Base-by-base conservation (phyloP, 2,797 vertebrate species). In the Pipistrellus pygmaeus region DNA sequence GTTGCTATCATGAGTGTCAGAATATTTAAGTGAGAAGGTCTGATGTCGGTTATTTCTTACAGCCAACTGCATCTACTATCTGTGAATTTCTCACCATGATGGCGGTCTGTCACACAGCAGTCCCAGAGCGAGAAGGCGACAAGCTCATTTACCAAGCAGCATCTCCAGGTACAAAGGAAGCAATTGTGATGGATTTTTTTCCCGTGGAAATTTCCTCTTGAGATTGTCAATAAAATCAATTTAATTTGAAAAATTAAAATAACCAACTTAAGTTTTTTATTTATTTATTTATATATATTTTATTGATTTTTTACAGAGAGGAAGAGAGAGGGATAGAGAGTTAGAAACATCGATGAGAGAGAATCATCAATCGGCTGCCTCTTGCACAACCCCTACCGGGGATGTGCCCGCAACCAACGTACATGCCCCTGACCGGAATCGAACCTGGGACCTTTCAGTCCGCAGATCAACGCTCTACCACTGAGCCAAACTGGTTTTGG, bases 41-140 rank as follows among this genome's bases (percentile, higher is more conserved):
- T 92, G 46, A 94, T 25, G 1, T 68, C 30, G 90, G 51, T 7
- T 95, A 13, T 80, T 90, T 90, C 93, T 78, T 86, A 95, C 96
- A 99, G 99, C 99, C 99, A 66, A 99, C 99, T 80, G 99, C 99
- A 95, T 98, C 99, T 90, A 97, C 99, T 97, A 99, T 99, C 97
- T 98, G 98, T 98, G 99, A 99, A 27, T 99, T 99, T 98, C 99
- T 99, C 98, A 99, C 99, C 80, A 99, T 99, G 99, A 99, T 99
- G 99, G 99, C 99, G n/a, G 98, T 99, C 97, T 99, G 99, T 98
- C 99, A 99, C 98, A 99, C 99, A 83, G 99, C 99, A 23, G 99
- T 99, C 64, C 99, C 99, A 4, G 99, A 99, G 98, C 98, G 94
- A 96, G 98, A 96, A 1, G 99, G 99, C 1, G 99, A 98, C 96